Percentiles rank a stretch among this genome's conserved stretches.
phyloP scores from a whole-genome alignment of 2,888 invertebrate genomes.

The Orthosia cruda region DNA sequence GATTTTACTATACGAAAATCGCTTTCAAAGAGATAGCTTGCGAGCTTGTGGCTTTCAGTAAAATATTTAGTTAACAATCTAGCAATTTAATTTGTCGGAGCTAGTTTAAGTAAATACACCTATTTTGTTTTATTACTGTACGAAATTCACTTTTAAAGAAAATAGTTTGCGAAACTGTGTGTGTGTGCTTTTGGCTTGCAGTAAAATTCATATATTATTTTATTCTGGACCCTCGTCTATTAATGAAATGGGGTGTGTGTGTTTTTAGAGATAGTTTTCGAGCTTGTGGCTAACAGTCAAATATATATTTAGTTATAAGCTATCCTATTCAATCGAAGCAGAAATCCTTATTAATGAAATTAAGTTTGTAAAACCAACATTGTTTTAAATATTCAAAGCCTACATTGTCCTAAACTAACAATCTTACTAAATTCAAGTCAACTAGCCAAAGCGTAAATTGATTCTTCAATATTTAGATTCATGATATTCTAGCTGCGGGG shows the following conservation, averaged over 20 bases:
- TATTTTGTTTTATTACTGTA: too few relatives aligned
- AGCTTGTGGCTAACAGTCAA: not conserved
- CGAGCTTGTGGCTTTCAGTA: not conserved
- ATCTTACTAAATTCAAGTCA: not conserved
- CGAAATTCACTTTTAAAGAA: too few relatives aligned
- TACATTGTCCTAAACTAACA: constrained; percentile 23
- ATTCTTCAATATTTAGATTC: not conserved
- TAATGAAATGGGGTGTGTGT: too few relatives aligned
- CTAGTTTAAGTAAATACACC: too few relatives aligned
- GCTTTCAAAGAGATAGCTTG: not conserved
- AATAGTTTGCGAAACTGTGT: too few relatives aligned
- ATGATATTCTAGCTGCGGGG: not conserved
- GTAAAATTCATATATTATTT: too few relatives aligned
- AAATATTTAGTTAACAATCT: not conserved
- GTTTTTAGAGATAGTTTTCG: not conserved
- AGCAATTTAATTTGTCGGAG: too few relatives aligned
- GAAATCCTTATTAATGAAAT: not conserved
- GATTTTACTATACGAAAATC: too few relatives aligned
- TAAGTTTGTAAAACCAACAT: not conserved
- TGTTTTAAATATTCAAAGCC: constrained; percentile 13
- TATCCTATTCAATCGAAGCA: not conserved
- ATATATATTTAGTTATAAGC: not conserved
- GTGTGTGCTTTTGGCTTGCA: too few relatives aligned
- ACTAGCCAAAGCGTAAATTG: not conserved
- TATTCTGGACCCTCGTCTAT: too few relatives aligned